Evolutionary conservation across 2,113 vertebrate genomes (phyloP).

Genomic region (Phycodurus eques): DNA sequence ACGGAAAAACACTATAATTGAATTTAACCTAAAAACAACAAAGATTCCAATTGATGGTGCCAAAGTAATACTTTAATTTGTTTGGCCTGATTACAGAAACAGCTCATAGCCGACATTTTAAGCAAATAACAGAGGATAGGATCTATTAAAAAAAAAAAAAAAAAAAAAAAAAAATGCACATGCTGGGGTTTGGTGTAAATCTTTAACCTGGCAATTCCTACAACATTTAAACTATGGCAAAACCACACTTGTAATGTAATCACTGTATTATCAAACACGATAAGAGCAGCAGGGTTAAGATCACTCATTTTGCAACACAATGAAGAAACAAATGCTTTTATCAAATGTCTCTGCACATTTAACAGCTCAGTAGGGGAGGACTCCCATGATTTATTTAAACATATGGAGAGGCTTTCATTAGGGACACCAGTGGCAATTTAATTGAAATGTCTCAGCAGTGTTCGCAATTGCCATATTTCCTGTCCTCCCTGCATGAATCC

Average conservation of each 20-base stretch:
- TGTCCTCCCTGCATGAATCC: constrained; percentile 38
- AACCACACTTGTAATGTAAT: background rate
- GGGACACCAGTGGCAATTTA: constrained; percentile 51
- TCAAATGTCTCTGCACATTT: constrained; percentile 29
- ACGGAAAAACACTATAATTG: too few relatives aligned
- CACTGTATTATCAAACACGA: constrained; percentile 11
- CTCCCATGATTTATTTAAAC: constrained; percentile 43
- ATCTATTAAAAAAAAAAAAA: too few relatives aligned
- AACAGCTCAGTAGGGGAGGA: constrained; percentile 34
- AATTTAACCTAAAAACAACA: too few relatives aligned
- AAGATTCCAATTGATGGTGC: too few relatives aligned
- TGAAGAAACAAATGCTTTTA: constrained; percentile 43
- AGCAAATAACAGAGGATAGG: too few relatives aligned
- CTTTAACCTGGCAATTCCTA: too few relatives aligned
- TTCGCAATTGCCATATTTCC: constrained; percentile 28
- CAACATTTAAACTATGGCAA: too few relatives aligned
- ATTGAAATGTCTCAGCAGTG: constrained; percentile 39
- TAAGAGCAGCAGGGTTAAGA: constrained; percentile 24
- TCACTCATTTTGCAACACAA: constrained; percentile 25
- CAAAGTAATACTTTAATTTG: too few relatives aligned
- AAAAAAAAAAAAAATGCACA: too few relatives aligned
- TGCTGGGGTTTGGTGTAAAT: too few relatives aligned
- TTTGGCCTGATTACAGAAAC: too few relatives aligned
- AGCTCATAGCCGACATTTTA: too few relatives aligned
- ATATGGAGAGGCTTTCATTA: constrained; percentile 58